A percentile compares a stretch with the other conserved stretches of the same genome.
These are phyloP conservation scores for Leptodirus hochenwartii DNA, from an alignment of 2,888 invertebrate genomes.

Conservation along the genomic window DNA sequence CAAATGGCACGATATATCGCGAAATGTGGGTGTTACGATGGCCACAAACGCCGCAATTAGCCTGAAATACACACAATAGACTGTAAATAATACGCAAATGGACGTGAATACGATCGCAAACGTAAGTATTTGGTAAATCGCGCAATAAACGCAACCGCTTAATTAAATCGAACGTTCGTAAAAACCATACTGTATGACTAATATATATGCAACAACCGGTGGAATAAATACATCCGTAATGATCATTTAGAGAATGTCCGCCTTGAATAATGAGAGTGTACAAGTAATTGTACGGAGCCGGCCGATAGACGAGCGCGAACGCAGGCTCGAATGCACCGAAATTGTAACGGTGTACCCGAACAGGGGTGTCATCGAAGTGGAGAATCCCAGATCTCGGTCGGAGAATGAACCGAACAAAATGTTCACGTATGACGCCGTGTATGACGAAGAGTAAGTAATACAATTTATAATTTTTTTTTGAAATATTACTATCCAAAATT, in stretches of 20 bases:
- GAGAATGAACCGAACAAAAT: slow-evolving; percentile 64
- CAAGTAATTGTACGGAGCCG: slow-evolving; percentile 95
- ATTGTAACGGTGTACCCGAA: slow-evolving; percentile 73
- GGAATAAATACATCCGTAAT: no score
- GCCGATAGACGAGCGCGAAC: slow-evolving; percentile 82
- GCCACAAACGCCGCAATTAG: no score
- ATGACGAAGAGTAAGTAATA: slow-evolving; percentile 54
- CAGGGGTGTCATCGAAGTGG: slow-evolving; percentile 79
- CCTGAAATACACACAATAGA: no score
- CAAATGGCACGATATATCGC: no score
- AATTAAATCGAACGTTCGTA: no score
- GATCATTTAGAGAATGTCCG: neutral
- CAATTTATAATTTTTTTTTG: neutral
- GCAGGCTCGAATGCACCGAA: slow-evolving; percentile 49
- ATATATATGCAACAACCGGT: no score
- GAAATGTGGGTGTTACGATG: no score
- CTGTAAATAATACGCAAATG: no score
- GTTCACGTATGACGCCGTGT: slow-evolving; percentile 96
- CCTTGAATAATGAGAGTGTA: slow-evolving; percentile 68
- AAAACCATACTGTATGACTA: no score
- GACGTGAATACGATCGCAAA: no score
- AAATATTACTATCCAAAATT: slow-evolving; percentile 3
- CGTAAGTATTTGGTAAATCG: no score
- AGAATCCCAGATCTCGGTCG: slow-evolving; percentile 57
- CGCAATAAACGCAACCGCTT: no score